Evolutionary conservation across 2,888 invertebrate genomes (phyloP), one percentile per base, ranked within the genome.

Genomic region (Apoderus coryli): DNA sequence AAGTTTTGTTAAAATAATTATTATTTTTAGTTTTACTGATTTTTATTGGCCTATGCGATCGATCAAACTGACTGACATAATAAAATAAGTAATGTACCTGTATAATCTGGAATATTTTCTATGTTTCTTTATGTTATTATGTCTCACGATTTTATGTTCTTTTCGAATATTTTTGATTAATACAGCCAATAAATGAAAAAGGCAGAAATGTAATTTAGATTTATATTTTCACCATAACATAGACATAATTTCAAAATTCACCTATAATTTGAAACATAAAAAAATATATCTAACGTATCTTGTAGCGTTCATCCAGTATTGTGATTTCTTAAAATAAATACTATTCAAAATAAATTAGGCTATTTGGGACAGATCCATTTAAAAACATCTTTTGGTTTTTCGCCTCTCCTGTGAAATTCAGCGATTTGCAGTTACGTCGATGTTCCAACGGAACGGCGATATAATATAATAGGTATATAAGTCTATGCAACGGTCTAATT

Each of bases 391-490:
- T 28, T 19, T 27, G n/a, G 16, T n/a, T 16, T 27, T 27, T 19
- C n/a, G 10, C 15, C 16, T 28, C 29, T 28, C 29, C 29, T 28
- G 22, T 16, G 19, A 28, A 28, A 28, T 11, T 27, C 4, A 19
- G 19, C n/a, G 19, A n/a, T 31, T 31, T 11, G 16, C 31, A 31
- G 4, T 26, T 32, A 13, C 22, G 32, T 32, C 27, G 15, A 3
- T 32, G 14, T 32, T 27, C 14, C 23, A 14, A 26, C 22, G 32
- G 32, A 32, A 32, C 27, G 16, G 32, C 32, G 27, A 32, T 14
- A 26, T 25, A n/a, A n/a, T n/a, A n/a, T n/a, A n/a, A n/a, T n/a
- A n/a, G n/a, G n/a, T n/a, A n/a, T n/a, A n/a, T n/a, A n/a, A n/a
- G n/a, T n/a, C n/a, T n/a, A n/a, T n/a, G n/a, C n/a, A n/a, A n/a